Evolutionary conservation across 2,888 invertebrate species (phyloP).

Genomic region (Drosophila monieri): DNA sequence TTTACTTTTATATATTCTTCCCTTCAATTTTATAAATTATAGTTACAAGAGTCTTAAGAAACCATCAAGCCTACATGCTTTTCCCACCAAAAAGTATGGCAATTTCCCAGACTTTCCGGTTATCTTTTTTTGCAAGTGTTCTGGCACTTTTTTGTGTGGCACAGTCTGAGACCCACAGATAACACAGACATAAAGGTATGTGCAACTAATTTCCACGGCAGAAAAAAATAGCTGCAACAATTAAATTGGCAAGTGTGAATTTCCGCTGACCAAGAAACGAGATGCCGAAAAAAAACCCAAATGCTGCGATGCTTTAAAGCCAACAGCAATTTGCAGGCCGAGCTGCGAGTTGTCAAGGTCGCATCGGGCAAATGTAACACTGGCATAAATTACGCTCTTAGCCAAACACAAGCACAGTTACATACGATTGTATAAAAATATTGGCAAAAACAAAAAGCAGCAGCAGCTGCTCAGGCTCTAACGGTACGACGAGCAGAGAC

Average conservation of each 20-base stretch:
- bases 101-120: background rate
- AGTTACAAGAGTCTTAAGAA: background rate
- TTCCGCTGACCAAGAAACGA: slow-evolving; percentile 62
- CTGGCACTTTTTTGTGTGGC: slow-evolving; percentile 12
- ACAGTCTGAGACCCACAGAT: slow-evolving; percentile 35
- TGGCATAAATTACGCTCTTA: slow-evolving; percentile 74
- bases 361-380: slow-evolving; percentile 73
- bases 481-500: slow-evolving; percentile 46
- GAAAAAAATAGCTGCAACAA: slow-evolving; percentile 45
- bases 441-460: slow-evolving; percentile 1
- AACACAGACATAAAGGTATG: slow-evolving; percentile 30
- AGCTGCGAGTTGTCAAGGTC: slow-evolving; percentile 64
- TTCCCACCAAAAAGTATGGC: background rate
- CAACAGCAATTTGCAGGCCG: slow-evolving; percentile 52
- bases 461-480: slow-evolving; percentile 52
- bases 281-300: slow-evolving; percentile 4
- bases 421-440: slow-evolving; percentile 1
- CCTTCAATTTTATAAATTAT: no score
- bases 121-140: background rate
- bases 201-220: slow-evolving; percentile 61
- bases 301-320: slow-evolving; percentile 28
- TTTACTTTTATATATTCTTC: no score
- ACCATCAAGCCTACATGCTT: background rate
- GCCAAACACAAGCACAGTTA: slow-evolving; percentile 12
- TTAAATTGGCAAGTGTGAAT: slow-evolving; percentile 74